phyloP scores from a whole-genome alignment of 2,888 invertebrate species.

The Amphipoea lucens region DNA sequence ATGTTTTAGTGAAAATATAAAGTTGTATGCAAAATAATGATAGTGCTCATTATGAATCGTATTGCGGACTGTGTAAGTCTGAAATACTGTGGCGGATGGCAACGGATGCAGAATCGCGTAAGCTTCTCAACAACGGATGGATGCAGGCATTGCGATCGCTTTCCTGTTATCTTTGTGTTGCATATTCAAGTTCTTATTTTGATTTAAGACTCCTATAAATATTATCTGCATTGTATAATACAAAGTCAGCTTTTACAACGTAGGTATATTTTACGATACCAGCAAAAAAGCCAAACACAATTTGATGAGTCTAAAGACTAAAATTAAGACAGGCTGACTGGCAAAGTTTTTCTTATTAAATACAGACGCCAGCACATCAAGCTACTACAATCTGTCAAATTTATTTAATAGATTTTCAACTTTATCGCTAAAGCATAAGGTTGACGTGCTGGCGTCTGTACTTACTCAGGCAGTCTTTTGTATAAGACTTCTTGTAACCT shows the following conservation, averaged over 20 bases:
- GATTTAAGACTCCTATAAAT: constrained; percentile 28
- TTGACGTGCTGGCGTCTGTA: too few relatives aligned
- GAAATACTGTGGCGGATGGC: constrained; percentile 51
- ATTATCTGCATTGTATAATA: constrained; percentile 21
- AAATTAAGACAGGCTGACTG: constrained; percentile 3
- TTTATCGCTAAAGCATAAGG: too few relatives aligned
- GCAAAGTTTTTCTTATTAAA: background rate
- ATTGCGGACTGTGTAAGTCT: constrained; percentile 62
- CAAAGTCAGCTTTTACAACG: background rate
- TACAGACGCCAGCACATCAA: too few relatives aligned
- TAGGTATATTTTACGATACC: constrained; percentile 3
- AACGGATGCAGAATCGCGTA: constrained; percentile 63
- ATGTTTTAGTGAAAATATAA: constrained; percentile 47
- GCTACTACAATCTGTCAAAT: too few relatives aligned
- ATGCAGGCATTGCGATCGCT: constrained; percentile 74
- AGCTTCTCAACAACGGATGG: constrained; percentile 76
- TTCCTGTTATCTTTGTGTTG: constrained; percentile 77
- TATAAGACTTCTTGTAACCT: background rate
- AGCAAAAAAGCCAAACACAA: background rate
- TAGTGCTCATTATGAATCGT: constrained; percentile 58
- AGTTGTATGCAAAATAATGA: constrained; percentile 55
- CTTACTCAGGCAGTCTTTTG: background rate
- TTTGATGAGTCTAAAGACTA: background rate
- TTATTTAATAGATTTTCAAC: too few relatives aligned
- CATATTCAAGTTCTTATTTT: constrained; percentile 67